Evolutionary conservation across 2,888 invertebrate genomes (phyloP).

Genomic region (Chrysolina oricalcia): DNA sequence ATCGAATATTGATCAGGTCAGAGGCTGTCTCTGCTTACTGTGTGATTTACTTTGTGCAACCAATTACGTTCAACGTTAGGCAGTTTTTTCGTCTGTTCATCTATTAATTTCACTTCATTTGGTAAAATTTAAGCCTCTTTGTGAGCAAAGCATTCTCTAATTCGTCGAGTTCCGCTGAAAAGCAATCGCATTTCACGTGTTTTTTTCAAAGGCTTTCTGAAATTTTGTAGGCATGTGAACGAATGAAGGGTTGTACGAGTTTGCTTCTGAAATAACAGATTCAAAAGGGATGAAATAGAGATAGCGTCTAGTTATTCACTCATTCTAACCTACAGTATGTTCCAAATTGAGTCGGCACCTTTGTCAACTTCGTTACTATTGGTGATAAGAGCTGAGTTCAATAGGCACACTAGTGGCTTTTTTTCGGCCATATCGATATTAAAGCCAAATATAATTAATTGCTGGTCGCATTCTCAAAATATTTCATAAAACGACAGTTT

Average conservation of each 20-base stretch:
- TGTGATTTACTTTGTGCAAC: conserved; percentile 67
- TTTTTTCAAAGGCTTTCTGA: conserved; percentile 30
- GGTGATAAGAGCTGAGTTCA: too few species aligned
- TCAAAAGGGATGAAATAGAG: background rate
- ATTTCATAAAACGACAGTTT: too few species aligned
- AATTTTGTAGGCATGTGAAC: conserved; percentile 13
- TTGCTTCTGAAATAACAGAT: background rate
- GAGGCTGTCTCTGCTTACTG: conserved; percentile 58
- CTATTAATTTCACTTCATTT: conserved; percentile 55
- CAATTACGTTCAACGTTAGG: conserved; percentile 64
- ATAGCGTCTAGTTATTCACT: background rate
- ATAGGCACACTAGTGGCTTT: too few species aligned
- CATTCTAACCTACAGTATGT: too few species aligned
- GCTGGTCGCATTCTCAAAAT: too few species aligned
- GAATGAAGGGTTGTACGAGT: background rate
- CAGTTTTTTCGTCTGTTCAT: conserved; percentile 53
- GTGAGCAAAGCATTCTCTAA: conserved; percentile 60
- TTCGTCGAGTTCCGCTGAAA: conserved; percentile 58
- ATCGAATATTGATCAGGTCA: conserved; percentile 62
- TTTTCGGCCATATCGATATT: too few species aligned
- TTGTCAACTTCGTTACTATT: too few species aligned
- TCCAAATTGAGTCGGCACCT: too few species aligned
- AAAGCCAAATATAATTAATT: too few species aligned
- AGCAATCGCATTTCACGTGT: conserved; percentile 31
- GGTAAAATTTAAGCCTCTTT: conserved; percentile 50